Evolutionary conservation across 2,797 vertebrate genomes (phyloP), one percentile per base, ranked within the genome.

Genomic region (Loriculus beryllinus): DNA sequence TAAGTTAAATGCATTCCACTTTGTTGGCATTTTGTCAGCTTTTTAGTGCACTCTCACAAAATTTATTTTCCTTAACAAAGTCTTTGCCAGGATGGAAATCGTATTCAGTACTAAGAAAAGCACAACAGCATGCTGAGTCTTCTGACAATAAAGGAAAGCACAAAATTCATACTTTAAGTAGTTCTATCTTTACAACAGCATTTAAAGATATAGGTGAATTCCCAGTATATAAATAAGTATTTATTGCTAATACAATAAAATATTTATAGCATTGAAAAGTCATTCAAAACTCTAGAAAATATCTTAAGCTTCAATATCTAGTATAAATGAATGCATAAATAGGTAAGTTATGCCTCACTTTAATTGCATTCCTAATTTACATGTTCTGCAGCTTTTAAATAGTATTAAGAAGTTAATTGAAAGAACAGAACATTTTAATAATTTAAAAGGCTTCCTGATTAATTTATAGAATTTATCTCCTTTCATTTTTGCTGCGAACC

Each of bases 231-330:
- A 97, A 95, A 88, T 71, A 95, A 93, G 42, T 70, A 94, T 93
- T 94, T 96, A 92, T 92, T 96, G 87, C 63, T 93, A 95, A 96
- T 75, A 96, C 82, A 76, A 82, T 92, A 95, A 97, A 97, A 87
- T 84, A 94, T 93, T 95, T 88, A 93, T 65, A 71, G 13, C 75
- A 84, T 62, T 70, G 54, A 90, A 84, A 97, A 96, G n/a, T 75
- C 72, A 59, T 64, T 95, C 68, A 93, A 91, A 84, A 89, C 74
- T 63, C 57, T 67, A 67, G 69, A 93, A 95, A 92, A 92, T 82
- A 59, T 57, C 81, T 91, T 88, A 88, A 94, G 93, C 59, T 96
- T 77, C 54, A 64, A 47, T 65, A 87, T 63, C 40, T 86, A 70
- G 49, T 94, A 84, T 93, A 88, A 88, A 91, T 85, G 75, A 94